A percentile compares a stretch with the other conserved stretches of the same genome.
Evolutionary conservation across 2,797 vertebrate species (phyloP).

Genomic region (Cuniculus paca): DNA sequence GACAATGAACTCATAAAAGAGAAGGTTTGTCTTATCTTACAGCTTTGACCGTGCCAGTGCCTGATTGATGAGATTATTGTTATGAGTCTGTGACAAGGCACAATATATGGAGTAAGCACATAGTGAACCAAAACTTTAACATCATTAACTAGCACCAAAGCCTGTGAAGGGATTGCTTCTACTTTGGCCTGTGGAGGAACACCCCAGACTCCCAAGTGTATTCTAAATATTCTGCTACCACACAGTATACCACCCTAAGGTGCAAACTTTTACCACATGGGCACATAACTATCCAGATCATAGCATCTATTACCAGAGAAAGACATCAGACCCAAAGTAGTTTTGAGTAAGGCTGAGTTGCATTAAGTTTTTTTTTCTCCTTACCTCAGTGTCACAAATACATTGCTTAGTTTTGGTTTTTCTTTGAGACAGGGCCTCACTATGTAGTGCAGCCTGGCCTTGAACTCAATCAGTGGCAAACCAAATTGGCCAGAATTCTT

Average conservation of each 20-base stretch:
- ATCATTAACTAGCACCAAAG: neutral
- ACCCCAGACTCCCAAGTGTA: neutral
- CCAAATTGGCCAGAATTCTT: neutral
- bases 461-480: neutral
- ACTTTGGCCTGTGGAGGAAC: too few relatives aligned
- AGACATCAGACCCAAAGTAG: neutral
- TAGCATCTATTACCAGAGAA: neutral
- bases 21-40: neutral
- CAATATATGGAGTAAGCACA: accelerated
- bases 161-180: too few relatives aligned
- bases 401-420: neutral
- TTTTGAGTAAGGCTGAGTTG: neutral
- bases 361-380: neutral
- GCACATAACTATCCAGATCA: neutral
- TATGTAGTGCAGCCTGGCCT: neutral
- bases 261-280: neutral
- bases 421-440: neutral
- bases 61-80: neutral
- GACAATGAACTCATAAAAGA: neutral
- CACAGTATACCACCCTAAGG: neutral
- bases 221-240: neutral
- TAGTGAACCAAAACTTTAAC: neutral
- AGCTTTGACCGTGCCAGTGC: too few relatives aligned
- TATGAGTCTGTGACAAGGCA: too few relatives aligned
- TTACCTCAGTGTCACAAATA: neutral